These are phyloP conservation scores for Phenganax marumi DNA, from an alignment of 92 coral and sea anemone species.

Conservation along the genomic window DNA sequence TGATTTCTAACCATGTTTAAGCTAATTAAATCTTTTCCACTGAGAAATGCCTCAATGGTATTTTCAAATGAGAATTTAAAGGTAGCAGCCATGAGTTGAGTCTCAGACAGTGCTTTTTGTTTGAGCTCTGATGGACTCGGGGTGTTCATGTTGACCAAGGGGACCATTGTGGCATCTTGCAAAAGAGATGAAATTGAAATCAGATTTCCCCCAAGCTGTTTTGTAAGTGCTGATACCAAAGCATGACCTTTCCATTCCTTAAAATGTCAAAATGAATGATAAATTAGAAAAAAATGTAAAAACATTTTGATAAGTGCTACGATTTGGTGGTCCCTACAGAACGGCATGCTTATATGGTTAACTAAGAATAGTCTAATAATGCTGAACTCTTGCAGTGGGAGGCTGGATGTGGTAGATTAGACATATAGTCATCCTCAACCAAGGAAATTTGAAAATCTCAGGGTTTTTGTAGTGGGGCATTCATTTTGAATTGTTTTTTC, in stretches of 20 bases:
- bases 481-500: no score
- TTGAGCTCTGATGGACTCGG: neutral
- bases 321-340: neutral
- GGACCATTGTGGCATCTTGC: constrained; percentile 20
- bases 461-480: no score
- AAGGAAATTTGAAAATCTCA: no score
- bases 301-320: neutral
- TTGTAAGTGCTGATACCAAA: constrained; percentile 35
- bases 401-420: no score
- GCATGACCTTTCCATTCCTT: constrained; percentile 49
- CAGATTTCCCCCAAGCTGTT: constrained; percentile 62
- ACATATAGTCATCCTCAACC: no score
- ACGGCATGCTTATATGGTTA: no score
- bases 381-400: no score
- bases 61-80: constrained; percentile 22
- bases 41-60: constrained; percentile 27
- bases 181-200: constrained; percentile 61
- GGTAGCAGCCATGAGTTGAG: neutral
- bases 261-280: neutral
- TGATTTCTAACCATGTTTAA: neutral
- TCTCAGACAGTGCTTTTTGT: constrained; percentile 23
- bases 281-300: neutral
- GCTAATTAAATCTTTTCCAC: constrained; percentile 31
- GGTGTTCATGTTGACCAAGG: constrained; percentile 2
- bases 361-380: no score